These are phyloP conservation scores for Ligdia adustata DNA, from an alignment of 2,888 invertebrate species.

Conservation along the genomic window DNA sequence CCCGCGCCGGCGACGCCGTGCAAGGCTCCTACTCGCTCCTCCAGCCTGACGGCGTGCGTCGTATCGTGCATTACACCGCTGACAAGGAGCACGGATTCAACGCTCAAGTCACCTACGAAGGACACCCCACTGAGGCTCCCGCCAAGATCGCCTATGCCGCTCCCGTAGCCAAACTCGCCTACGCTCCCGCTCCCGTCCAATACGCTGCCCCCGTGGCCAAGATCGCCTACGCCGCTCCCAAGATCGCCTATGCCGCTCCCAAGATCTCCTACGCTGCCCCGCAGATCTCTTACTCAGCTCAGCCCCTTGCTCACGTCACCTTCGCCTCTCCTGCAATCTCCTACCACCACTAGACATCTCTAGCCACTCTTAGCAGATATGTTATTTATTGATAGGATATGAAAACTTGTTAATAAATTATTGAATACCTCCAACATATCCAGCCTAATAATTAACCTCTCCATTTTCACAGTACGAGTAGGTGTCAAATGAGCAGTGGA, in stretches of 20 bases:
- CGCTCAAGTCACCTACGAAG: slow-evolving; percentile 74
- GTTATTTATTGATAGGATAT: slow-evolving; percentile 50
- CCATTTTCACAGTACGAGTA: too few relatives aligned
- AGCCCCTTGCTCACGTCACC: slow-evolving; percentile 57
- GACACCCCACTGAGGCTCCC: slow-evolving; percentile 52
- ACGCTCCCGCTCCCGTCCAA: slow-evolving; percentile 38
- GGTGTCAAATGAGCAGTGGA: too few relatives aligned
- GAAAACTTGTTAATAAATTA: slow-evolving; percentile 43
- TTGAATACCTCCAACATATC: slow-evolving; percentile 25
- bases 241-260: slow-evolving; percentile 45
- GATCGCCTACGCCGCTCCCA: slow-evolving; percentile 40
- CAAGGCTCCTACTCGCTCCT: slow-evolving; percentile 77
- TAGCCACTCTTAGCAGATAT: slow-evolving; percentile 32
- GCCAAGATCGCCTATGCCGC: slow-evolving; percentile 31
- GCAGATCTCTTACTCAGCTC: slow-evolving; percentile 43
- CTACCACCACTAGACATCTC: slow-evolving; percentile 67
- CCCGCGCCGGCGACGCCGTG: slow-evolving; percentile 69
- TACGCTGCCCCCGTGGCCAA: slow-evolving; percentile 30
- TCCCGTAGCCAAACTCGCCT: slow-evolving; percentile 42
- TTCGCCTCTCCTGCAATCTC: slow-evolving; percentile 69
- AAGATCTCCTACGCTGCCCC: slow-evolving; percentile 44
- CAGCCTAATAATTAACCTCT: background rate
- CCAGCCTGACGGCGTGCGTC: slow-evolving; percentile 73
- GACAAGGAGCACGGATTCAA: slow-evolving; percentile 74
- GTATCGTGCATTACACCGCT: slow-evolving; percentile 75